Base-by-base conservation (phyloP, 2,888 invertebrate species). In the Aphidoletes aphidimyza region DNA sequence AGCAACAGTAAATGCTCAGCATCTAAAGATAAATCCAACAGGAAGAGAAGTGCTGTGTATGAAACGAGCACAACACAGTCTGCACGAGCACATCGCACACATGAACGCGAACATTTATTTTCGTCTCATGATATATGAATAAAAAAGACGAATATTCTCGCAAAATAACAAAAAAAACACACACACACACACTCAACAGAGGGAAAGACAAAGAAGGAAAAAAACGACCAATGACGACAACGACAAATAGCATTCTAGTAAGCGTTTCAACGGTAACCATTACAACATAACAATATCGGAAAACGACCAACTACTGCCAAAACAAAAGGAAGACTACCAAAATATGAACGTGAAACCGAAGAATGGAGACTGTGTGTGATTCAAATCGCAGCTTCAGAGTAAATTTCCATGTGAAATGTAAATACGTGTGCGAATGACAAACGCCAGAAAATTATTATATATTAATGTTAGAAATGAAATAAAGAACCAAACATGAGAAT, bases 381-480 rank as follows among this genome's bases (percentile, higher is more conserved):
- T 69, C 34, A 69, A 69, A 69, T 69, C 30, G 69, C 30, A 30
- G 69, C 69, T 30, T 54, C n/a, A 54, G 54, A 54, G 54, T 54
- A 11, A 54, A 54, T 54, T 69, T 30, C 30, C 69, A 69, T 69
- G 69, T 69, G 69, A 30, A 69, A 69, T 69, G 9, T 14, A 69
- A 69, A 69, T 69, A 30, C 69, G 69, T 30, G 69, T 69, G 69
- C 30, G 69, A 69, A 69, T 69, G 69, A 69, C 69, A 69, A 69
- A 69, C 69, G 30, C 69, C 30, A 30, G 34, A 69, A 30, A 69
- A 34, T 69, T 30, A 69, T 69, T 69, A 69, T 69, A 69, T 69
- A 69, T 69, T 54, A 54, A 26, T 54, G n/a, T 54, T 69, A 17
- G 69, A 30, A 69, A 69, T 69, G 17, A 30, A 30, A 69, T 11